Evolutionary conservation across 2,113 vertebrate species (phyloP).

Genomic region (Epinephelus moara): DNA sequence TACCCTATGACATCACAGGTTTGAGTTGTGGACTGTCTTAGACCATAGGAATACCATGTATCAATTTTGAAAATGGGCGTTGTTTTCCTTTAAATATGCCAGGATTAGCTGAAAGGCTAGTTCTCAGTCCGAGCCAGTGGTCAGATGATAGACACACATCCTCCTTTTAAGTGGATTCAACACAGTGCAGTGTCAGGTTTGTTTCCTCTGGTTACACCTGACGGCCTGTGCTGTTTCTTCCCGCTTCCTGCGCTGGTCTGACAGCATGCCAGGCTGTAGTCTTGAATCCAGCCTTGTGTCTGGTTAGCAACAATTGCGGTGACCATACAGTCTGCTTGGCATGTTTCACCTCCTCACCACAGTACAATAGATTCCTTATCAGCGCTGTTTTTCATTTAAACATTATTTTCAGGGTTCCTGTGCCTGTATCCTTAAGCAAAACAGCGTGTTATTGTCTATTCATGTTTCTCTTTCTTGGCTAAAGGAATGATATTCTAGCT

Average conservation of each 20-base stretch:
- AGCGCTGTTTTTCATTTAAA: slow-evolving; percentile 28
- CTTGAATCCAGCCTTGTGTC: slow-evolving; percentile 42
- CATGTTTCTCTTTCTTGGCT: slow-evolving; percentile 31
- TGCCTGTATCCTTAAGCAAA: slow-evolving; percentile 13
- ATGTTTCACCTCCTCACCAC: slow-evolving; percentile 40
- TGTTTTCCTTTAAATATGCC: background rate
- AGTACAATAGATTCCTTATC: slow-evolving; percentile 56
- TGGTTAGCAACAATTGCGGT: slow-evolving; percentile 25
- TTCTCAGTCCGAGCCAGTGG: slow-evolving; percentile 10
- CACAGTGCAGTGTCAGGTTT: slow-evolving; percentile 18
- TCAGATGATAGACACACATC: background rate
- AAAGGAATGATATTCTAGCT: slow-evolving; percentile 36
- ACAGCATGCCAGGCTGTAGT: slow-evolving; percentile 59
- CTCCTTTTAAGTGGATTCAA: slow-evolving; percentile 7
- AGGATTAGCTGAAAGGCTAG: background rate
- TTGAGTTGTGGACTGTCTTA: no score
- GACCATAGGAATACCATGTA: no score
- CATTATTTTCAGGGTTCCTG: slow-evolving; percentile 14
- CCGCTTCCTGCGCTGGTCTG: slow-evolving; percentile 44
- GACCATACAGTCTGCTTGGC: slow-evolving; percentile 6
- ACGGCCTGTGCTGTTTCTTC: slow-evolving; percentile 26
- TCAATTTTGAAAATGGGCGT: no score
- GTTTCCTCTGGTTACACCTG: slow-evolving; percentile 51
- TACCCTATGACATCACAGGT: no score
- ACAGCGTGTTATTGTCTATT: slow-evolving; percentile 24